Evolutionary conservation across 53 echinoderm and acorn worm genomes (phyloP).

Genomic region (Luidia sarsii): DNA sequence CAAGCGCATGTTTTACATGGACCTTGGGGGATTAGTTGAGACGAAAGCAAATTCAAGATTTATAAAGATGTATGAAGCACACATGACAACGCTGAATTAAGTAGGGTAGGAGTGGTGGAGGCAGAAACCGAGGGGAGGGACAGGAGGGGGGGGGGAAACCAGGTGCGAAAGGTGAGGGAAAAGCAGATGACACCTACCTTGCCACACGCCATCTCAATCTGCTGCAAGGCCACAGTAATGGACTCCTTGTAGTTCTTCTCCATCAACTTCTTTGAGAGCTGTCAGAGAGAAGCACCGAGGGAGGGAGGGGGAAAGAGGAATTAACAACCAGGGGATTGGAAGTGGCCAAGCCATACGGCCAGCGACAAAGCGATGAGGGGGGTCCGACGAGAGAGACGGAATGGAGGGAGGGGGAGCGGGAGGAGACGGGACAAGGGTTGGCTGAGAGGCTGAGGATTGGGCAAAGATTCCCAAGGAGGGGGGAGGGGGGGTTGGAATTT

Average conservation of each 20-base stretch:
- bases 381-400: too few relatives aligned
- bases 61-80: too few relatives aligned
- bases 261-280: constrained; percentile 90
- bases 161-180: neutral
- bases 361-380: too few relatives aligned
- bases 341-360: neutral
- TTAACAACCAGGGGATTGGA: neutral
- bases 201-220: constrained; percentile 87
- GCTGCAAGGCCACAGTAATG: constrained; percentile 72
- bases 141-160: too few relatives aligned
- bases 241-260: constrained; percentile 86
- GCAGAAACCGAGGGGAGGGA: too few relatives aligned
- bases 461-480: neutral
- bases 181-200: constrained; percentile 64
- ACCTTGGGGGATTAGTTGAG: too few relatives aligned
- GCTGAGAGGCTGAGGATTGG: neutral
- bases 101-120: too few relatives aligned
- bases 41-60: too few relatives aligned
- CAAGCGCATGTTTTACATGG: too few relatives aligned
- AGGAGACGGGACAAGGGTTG: neutral
- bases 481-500: neutral
- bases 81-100: too few relatives aligned
- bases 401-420: neutral
- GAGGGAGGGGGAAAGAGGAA: too few relatives aligned
- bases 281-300: neutral